These are phyloP conservation scores for Phoxinus dragarum DNA, from an alignment of 2,797 vertebrate species.

Conservation along the genomic window DNA sequence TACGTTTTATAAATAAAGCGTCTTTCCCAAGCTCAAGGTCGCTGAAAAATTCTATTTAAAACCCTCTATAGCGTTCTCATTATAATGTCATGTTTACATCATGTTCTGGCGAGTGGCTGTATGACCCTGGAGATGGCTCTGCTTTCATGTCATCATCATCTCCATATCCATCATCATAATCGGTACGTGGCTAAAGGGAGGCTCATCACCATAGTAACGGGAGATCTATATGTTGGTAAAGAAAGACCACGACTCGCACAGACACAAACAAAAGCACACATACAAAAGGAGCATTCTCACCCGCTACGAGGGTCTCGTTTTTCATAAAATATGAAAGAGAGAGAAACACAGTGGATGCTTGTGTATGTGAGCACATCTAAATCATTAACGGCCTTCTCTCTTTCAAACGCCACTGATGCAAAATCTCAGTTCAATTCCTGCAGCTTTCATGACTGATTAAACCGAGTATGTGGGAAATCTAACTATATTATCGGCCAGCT, in stretches of 20 bases:
- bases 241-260: conserved; percentile 11
- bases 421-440: conserved; percentile 10
- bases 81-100: not conserved
- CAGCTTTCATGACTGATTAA: not conserved
- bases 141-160: conserved; percentile 7
- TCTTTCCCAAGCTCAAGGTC: too few species aligned
- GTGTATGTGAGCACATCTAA: not conserved
- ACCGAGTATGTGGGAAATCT: not conserved
- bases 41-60: not conserved
- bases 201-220: conserved; percentile 35
- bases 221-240: conserved; percentile 42
- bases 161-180: conserved; percentile 21
- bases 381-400: conserved; percentile 19
- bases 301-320: conserved; percentile 6
- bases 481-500: not conserved
- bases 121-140: not conserved
- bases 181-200: not conserved
- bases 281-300: conserved; percentile 19
- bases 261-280: conserved; percentile 13
- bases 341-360: conserved; percentile 18
- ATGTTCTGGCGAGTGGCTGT: not conserved
- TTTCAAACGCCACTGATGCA: not conserved
- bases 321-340: conserved; percentile 38
- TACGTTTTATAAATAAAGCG: too few species aligned
- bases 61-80: not conserved